Evolutionary conservation across 2,797 vertebrate species (phyloP).

Genomic region (Molothrus aeneus): DNA sequence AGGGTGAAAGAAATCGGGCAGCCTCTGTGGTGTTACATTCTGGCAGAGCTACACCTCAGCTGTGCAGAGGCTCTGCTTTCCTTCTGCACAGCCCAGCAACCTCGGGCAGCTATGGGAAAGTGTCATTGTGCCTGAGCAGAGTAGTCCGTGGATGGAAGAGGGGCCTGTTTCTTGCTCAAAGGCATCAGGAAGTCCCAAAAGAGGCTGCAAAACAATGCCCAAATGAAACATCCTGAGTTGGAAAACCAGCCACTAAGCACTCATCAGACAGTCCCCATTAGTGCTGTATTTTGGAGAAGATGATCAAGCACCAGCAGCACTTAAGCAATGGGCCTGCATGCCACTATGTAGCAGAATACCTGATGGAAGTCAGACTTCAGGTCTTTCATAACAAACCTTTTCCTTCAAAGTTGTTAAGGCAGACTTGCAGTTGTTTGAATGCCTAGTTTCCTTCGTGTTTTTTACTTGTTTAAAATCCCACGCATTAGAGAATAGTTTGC

Average conservation of each 20-base stretch:
- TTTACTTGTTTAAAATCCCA: background rate
- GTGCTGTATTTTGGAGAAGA: background rate
- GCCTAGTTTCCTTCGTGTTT: background rate
- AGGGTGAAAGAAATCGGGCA: background rate
- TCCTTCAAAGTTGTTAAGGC: background rate
- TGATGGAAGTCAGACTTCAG: background rate
- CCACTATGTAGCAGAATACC: background rate
- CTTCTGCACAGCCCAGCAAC: accelerated
- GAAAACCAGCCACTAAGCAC: background rate
- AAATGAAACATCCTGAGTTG: background rate
- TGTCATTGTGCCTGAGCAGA: accelerated
- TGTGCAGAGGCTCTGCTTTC: background rate
- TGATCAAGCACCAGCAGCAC: background rate
- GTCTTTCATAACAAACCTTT: background rate
- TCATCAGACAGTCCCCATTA: background rate
- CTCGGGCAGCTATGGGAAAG: background rate
- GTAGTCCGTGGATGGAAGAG: background rate
- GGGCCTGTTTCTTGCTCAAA: background rate
- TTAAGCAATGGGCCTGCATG: background rate
- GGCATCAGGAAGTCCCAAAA: background rate
- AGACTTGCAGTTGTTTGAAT: background rate
- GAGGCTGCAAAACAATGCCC: background rate
- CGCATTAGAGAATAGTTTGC: background rate
- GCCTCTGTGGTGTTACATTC: background rate
- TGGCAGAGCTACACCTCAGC: background rate